Evolutionary conservation across 2,888 invertebrate species (phyloP).

Genomic region (Troides oblongomaculatus): DNA sequence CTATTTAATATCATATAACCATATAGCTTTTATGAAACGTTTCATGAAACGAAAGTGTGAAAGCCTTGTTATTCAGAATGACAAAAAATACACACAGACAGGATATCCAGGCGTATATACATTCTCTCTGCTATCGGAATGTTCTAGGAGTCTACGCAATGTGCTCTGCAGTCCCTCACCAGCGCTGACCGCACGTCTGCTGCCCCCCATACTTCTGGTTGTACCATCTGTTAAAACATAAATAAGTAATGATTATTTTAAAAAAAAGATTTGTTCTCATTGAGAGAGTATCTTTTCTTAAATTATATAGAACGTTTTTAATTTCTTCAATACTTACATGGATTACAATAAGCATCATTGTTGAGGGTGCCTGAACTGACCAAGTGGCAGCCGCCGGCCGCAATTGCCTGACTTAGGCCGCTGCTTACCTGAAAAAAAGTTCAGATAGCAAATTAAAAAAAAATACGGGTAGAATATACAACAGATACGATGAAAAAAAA

Average conservation of each 20-base stretch:
- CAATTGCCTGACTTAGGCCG: slow-evolving; percentile 66
- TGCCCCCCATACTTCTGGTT: slow-evolving; percentile 51
- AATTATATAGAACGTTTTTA: neutral
- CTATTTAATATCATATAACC: no score
- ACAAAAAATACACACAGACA: slow-evolving; percentile 37
- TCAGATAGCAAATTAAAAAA: neutral
- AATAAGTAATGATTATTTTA: neutral
- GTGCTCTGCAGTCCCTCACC: slow-evolving; percentile 86
- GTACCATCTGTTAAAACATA: slow-evolving; percentile 54
- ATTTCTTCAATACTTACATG: slow-evolving; percentile 56
- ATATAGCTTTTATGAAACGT: no score
- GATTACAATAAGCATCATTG: slow-evolving; percentile 68
- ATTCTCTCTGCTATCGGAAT: slow-evolving; percentile 86
- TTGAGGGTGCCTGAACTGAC: slow-evolving; percentile 69
- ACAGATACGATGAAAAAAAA: no score
- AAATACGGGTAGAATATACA: no score
- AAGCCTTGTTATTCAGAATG: neutral
- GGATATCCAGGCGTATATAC: slow-evolving; percentile 77
- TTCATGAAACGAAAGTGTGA: neutral
- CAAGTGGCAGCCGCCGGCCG: slow-evolving; percentile 72
- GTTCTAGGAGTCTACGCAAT: slow-evolving; percentile 86
- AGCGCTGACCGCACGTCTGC: slow-evolving; percentile 73
- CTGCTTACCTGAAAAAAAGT: slow-evolving; percentile 9
- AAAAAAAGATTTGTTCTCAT: neutral
- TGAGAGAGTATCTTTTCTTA: no score